phyloP scores from a whole-genome alignment of 2,888 invertebrate genomes.

The Patella ulyssiponensis region DNA sequence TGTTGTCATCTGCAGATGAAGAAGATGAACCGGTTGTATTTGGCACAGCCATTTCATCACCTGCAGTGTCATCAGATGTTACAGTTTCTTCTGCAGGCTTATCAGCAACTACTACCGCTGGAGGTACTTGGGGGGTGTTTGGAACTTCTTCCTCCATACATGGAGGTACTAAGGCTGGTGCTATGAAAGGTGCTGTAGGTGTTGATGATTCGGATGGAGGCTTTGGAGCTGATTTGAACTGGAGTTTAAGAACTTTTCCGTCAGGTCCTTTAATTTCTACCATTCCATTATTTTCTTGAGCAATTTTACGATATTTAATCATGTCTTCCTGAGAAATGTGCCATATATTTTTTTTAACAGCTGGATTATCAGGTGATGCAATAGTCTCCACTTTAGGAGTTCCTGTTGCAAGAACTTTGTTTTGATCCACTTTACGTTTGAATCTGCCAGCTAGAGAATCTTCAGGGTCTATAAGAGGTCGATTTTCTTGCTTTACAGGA shows the following conservation, averaged over 20 bases:
- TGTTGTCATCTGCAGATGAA: too few relatives aligned
- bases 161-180: neutral
- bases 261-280: constrained; percentile 1
- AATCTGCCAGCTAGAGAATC: neutral
- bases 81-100: too few relatives aligned
- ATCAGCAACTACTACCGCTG: neutral
- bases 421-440: constrained; percentile 2
- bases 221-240: neutral
- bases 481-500: neutral
- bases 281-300: neutral
- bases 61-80: too few relatives aligned
- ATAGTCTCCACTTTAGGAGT: neutral
- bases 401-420: neutral
- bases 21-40: too few relatives aligned
- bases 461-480: neutral
- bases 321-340: constrained; percentile 3
- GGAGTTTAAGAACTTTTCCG: neutral
- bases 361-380: neutral
- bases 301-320: constrained; percentile 1
- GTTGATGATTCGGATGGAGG: too few relatives aligned
- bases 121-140: neutral
- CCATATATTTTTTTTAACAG: constrained; percentile 1
- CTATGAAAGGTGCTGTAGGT: neutral
- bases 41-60: too few relatives aligned
- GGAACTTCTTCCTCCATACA: neutral